Base-by-base conservation (phyloP, 2,113 vertebrate species). In the Petrocephalus microphthalmus region DNA sequence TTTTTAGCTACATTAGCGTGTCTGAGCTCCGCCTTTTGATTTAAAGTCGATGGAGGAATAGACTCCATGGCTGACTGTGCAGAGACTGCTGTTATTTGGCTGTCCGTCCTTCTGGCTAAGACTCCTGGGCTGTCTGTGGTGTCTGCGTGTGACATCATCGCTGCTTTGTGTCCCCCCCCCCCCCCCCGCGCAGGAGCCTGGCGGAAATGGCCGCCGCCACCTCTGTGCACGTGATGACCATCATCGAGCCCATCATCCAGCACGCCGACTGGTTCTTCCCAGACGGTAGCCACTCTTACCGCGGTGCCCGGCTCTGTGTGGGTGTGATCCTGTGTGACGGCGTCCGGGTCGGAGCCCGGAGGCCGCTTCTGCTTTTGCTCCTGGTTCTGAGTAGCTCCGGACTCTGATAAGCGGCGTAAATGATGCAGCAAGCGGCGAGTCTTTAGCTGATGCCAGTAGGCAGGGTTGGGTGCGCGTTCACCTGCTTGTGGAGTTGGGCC, bases 211-310 rank as follows among this genome's bases (percentile, higher is more conserved):
- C 98, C 67, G 98, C 98, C 6, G 98, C 98, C 45, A 99, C 98
- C 0, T 99, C 98, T 0, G 96, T 99, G 89, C 98, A 99, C 0
- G 98, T 97, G 90, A 97, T 98, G 0, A 96, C 98, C 0, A 97
- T 99, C 83, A 98, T 99, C 1, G 98, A 99, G 84, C 98, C 97
- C 37, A 97, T 99, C 25, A 98, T 99, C 89, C 97, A 98, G 92
- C 98, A 99, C 0, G 97, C 97, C 0, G 96, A 97, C 92, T 99
- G 98, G 98, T 99, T 99, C 95, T 99, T 99, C 92, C 97, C 97
- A 52, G 98, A 96, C 90, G 98, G 98, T 99, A 94, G 90, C 88
- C n/a, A 86, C 33, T 1, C 33, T 60, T 25, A 29, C 56, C 20
- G 52, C 22, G 51, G 25, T 52, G 1, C 33, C 33, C 2, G 51